These are phyloP conservation scores for Exephanes ischioxanthus DNA, from an alignment of 2,888 invertebrate genomes.

Conservation along the genomic window DNA sequence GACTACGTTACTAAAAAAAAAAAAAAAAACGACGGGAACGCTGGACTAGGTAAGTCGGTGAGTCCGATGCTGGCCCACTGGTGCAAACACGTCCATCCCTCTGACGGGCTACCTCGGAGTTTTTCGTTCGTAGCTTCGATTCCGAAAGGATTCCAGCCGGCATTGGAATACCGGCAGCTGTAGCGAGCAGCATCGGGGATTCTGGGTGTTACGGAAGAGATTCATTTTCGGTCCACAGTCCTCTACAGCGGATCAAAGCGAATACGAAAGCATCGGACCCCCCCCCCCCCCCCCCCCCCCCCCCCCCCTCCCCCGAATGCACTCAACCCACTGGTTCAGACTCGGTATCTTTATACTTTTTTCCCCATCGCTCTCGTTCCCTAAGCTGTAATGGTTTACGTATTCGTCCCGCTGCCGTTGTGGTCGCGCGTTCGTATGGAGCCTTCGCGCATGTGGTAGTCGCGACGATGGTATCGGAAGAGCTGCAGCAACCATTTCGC, in stretches of 20 bases:
- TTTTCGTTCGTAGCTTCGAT: conserved; percentile 25
- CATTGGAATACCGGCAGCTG: conserved; percentile 1
- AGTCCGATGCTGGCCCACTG: neutral
- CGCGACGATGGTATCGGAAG: conserved; percentile 12
- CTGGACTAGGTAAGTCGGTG: neutral
- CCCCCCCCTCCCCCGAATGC: neutral
- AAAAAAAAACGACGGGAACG: neutral
- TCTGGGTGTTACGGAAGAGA: conserved; percentile 32
- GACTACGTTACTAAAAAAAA: neutral
- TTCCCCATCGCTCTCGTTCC: neutral
- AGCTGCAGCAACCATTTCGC: neutral
- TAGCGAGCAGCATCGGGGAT: neutral
- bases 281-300: no score
- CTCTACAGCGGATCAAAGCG: conserved; percentile 42
- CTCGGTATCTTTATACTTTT: conserved; percentile 26
- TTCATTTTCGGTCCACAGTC: conserved; percentile 47
- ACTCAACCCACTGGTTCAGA: conserved; percentile 29
- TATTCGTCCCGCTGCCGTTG: conserved; percentile 6
- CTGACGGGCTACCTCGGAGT: neutral
- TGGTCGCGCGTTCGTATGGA: neutral
- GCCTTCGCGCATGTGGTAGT: neutral
- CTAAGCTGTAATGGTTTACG: neutral
- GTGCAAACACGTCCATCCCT: neutral
- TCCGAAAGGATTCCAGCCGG: neutral
- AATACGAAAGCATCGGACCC: conserved; percentile 46